phyloP scores from a whole-genome alignment of 1,140 invertebrate genomes.

The Drosophila setifemur region DNA sequence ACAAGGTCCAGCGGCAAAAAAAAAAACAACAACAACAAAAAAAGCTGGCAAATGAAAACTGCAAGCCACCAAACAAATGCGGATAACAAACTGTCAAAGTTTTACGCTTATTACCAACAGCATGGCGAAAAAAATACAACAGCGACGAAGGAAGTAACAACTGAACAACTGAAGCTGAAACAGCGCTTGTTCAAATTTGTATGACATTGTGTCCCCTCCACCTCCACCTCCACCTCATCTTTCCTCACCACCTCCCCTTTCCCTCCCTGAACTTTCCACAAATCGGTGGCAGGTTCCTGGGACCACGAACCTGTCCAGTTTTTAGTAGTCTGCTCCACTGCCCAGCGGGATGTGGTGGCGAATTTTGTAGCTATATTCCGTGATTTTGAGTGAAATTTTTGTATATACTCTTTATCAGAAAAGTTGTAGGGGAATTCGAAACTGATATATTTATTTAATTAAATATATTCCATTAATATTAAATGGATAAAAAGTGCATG shows the following conservation, averaged over 20 bases:
- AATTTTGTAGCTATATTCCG: constrained; percentile 4
- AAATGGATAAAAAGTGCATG: no score
- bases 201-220: constrained; percentile 53
- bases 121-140: constrained; percentile 16
- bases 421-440: no score
- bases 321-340: constrained; percentile 10
- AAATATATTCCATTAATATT: no score
- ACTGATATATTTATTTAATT: no score
- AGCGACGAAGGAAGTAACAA: constrained; percentile 27
- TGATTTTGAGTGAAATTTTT: not conserved
- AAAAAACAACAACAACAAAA: not conserved
- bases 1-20: not conserved
- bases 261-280: not conserved
- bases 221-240: constrained; percentile 3
- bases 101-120: constrained; percentile 71
- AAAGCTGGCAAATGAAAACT: constrained; percentile 32
- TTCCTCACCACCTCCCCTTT: not conserved
- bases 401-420: not conserved
- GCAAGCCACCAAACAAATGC: constrained; percentile 65
- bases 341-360: constrained; percentile 12
- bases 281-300: constrained; percentile 16
- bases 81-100: constrained; percentile 80
- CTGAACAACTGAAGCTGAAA: constrained; percentile 6
- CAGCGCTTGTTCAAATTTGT: constrained; percentile 38
- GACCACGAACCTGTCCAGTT: constrained; percentile 39